phyloP scores from a whole-genome alignment of 2,113 vertebrate species.

The Pangasianodon gigas region DNA sequence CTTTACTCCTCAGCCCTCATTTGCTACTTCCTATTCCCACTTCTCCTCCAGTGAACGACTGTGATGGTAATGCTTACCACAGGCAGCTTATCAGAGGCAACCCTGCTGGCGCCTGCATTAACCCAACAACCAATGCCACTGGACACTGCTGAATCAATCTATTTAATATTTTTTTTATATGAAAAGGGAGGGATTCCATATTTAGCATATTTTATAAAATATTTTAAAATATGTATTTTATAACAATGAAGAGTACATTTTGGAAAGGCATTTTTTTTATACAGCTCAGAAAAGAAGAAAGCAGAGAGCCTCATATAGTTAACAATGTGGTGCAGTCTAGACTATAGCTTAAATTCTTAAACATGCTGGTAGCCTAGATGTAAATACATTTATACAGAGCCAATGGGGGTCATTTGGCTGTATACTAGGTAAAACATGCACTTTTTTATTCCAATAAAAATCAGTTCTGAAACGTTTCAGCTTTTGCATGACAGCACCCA shows the following conservation, averaged over 20 bases:
- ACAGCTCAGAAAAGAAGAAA: constrained; percentile 10
- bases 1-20: background rate
- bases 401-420: constrained; percentile 59
- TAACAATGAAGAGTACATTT: constrained; percentile 40
- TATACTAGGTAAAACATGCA: constrained; percentile 74
- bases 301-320: constrained; percentile 42
- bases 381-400: constrained; percentile 76
- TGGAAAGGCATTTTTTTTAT: constrained; percentile 10
- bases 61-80: constrained; percentile 35
- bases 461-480: constrained; percentile 52
- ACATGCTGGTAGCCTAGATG: constrained; percentile 76
- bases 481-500: background rate
- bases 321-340: constrained; percentile 60
- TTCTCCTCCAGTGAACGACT: constrained; percentile 31
- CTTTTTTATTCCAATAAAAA: constrained; percentile 77
- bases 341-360: constrained; percentile 71
- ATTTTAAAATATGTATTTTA: constrained; percentile 46
- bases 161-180: constrained; percentile 45
- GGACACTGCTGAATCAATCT: constrained; percentile 56
- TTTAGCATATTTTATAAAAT: constrained; percentile 17
- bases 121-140: constrained; percentile 59
- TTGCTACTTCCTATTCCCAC: background rate
- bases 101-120: constrained; percentile 14
- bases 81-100: constrained; percentile 42
- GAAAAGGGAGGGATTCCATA: constrained; percentile 50